Percentiles rank a stretch among this genome's conserved stretches.
Evolutionary conservation across 1,140 invertebrate species (phyloP).

Genomic region (Hyles euphorbiae): DNA sequence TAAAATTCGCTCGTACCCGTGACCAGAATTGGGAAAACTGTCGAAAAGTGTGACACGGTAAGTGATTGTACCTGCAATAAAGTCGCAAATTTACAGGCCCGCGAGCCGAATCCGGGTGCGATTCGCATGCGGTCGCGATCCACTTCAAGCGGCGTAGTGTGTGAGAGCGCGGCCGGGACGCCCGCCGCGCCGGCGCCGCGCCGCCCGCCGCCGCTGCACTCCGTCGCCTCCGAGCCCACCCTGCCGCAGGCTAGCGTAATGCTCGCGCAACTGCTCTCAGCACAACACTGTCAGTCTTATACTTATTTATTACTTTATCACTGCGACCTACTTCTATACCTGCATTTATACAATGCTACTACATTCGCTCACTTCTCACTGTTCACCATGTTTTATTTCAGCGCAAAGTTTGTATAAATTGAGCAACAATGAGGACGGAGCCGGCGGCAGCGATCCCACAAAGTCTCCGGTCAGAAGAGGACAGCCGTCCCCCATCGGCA

Average conservation of each 20-base stretch:
- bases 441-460: conserved; percentile 34
- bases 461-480: conserved; percentile 46
- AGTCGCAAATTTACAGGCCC: conserved; percentile 31
- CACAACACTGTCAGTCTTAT: conserved; percentile 53
- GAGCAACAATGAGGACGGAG: conserved; percentile 48
- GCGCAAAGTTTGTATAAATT: conserved; percentile 70
- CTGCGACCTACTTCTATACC: background rate
- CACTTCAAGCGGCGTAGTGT: conserved; percentile 37
- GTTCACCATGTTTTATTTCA: conserved; percentile 30
- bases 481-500: conserved; percentile 58
- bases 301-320: conserved; percentile 8
- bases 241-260: conserved; percentile 69
- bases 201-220: conserved; percentile 61
- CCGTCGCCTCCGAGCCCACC: conserved; percentile 67
- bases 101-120: conserved; percentile 36
- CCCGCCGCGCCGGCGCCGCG: conserved; percentile 22
- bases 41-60: conserved; percentile 21
- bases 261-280: conserved; percentile 67
- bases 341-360: background rate
- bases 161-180: conserved; percentile 18
- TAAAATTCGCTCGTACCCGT: conserved; percentile 21
- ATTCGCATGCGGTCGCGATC: conserved; percentile 59
- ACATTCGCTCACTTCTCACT: background rate
- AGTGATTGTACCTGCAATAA: conserved; percentile 19
- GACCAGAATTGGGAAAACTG: conserved; percentile 19